These are phyloP conservation scores for Ridgeia piscesae DNA, from an alignment of 1,140 invertebrate species.

Conservation along the genomic window DNA sequence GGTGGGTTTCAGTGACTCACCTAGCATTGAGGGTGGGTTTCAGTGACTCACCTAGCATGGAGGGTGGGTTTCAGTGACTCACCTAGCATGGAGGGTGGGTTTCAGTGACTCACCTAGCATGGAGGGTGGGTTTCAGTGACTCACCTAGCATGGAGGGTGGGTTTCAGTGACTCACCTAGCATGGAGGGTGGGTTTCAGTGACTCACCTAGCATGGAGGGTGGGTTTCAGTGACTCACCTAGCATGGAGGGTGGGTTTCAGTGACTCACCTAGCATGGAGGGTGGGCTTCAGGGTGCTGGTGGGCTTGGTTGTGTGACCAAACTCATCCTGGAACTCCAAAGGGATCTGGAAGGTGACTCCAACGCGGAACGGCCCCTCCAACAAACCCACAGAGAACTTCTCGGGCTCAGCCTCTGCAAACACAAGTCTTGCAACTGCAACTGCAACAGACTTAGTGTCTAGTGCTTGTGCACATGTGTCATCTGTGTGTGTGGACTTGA, in stretches of 20 bases:
- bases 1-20: conserved; percentile 45
- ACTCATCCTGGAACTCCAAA: conserved; percentile 55
- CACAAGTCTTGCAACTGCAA: not conserved
- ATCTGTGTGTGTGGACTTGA: not conserved
- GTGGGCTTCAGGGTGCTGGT: conserved; percentile 42
- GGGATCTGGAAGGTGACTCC: conserved; percentile 55
- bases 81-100: conserved; percentile 52
- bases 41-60: no score
- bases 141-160: no score
- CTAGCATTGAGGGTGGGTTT: no score
- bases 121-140: no score
- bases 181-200: no score
- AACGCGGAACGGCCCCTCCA: conserved; percentile 55
- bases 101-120: no score
- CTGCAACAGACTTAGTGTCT: not conserved
- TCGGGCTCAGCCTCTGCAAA: conserved; percentile 52
- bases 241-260: no score
- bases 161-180: no score
- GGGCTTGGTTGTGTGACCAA: conserved; percentile 51
- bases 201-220: no score
- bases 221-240: no score
- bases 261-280: conserved; percentile 52
- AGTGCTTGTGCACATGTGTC: not conserved
- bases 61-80: conserved; percentile 25
- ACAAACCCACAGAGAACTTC: conserved; percentile 51